These are phyloP conservation scores for Lepus americanus DNA, from an alignment of 2,113 vertebrate genomes.

Conservation along the genomic window DNA sequence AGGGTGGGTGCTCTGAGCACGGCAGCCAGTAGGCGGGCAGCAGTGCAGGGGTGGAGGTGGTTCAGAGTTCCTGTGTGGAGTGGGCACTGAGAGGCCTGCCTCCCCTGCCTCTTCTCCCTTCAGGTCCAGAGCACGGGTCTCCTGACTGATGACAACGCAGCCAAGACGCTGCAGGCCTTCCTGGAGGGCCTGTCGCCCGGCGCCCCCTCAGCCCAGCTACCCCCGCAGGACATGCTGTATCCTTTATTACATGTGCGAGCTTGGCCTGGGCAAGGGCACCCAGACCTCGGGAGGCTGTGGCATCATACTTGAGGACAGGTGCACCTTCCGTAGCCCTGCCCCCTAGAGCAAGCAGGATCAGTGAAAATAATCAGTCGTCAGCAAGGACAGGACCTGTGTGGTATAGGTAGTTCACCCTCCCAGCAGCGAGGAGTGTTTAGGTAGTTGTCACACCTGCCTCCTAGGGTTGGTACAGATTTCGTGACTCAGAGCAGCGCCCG, in stretches of 20 bases:
- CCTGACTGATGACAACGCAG: slow-evolving; percentile 73
- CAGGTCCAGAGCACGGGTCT: slow-evolving; percentile 85
- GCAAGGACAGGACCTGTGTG: background rate
- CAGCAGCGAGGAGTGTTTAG: background rate
- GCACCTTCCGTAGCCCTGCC: background rate
- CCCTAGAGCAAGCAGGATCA: background rate
- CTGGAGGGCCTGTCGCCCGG: slow-evolving; percentile 79
- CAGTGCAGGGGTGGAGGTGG: background rate
- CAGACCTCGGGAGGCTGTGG: background rate
- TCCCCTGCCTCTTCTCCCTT: slow-evolving; percentile 16
- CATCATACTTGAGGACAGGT: background rate
- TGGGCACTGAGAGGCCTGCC: background rate
- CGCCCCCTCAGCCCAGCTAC: background rate
- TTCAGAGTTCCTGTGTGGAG: background rate
- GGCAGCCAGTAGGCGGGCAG: background rate
- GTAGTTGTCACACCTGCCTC: background rate
- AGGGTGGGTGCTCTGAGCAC: background rate
- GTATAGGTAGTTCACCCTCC: background rate
- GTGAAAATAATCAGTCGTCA: background rate
- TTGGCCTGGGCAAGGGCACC: background rate
- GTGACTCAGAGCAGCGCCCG: background rate
- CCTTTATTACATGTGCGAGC: slow-evolving; percentile 81
- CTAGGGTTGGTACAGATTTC: background rate
- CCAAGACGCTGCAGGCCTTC: slow-evolving; percentile 79
- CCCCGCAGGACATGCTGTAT: slow-evolving; percentile 87